A percentile compares a stretch with the other conserved stretches of the same genome.
These are phyloP conservation scores for Hecatera dysodea DNA, from an alignment of 2,888 invertebrate genomes.

Conservation along the genomic window DNA sequence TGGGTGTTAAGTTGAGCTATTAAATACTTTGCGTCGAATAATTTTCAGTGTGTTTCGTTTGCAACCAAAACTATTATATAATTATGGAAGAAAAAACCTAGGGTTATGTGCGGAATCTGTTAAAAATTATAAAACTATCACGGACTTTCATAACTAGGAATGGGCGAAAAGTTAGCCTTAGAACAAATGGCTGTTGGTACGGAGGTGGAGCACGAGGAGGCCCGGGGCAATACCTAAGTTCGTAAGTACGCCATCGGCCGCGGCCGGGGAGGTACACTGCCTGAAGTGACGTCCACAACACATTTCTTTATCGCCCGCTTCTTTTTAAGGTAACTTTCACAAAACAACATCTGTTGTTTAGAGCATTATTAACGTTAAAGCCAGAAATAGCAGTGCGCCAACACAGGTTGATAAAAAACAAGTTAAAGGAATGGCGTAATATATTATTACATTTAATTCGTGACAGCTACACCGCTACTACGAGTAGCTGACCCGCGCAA, in stretches of 20 bases:
- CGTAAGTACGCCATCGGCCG: conserved; percentile 5
- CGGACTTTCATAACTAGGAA: background rate
- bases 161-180: conserved; percentile 2
- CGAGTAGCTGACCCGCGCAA: too few relatives aligned
- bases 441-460: too few relatives aligned
- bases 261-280: background rate
- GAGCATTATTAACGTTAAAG: background rate
- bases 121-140: background rate
- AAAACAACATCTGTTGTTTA: background rate
- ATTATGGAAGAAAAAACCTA: too few relatives aligned
- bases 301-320: background rate
- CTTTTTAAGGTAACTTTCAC: background rate
- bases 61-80: too few relatives aligned
- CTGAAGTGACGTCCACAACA: conserved; percentile 1
- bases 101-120: too few relatives aligned
- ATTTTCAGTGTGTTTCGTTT: too few relatives aligned
- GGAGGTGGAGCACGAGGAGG: background rate
- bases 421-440: too few relatives aligned
- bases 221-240: background rate
- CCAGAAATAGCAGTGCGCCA: background rate
- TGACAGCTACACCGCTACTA: too few relatives aligned
- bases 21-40: too few relatives aligned
- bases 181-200: background rate
- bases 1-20: too few relatives aligned
- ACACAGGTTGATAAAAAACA: background rate